A percentile compares a stretch with the other conserved stretches of the same genome.
phyloP scores from a whole-genome alignment of 2,797 vertebrate species.

The Tragelaphus oryx region DNA sequence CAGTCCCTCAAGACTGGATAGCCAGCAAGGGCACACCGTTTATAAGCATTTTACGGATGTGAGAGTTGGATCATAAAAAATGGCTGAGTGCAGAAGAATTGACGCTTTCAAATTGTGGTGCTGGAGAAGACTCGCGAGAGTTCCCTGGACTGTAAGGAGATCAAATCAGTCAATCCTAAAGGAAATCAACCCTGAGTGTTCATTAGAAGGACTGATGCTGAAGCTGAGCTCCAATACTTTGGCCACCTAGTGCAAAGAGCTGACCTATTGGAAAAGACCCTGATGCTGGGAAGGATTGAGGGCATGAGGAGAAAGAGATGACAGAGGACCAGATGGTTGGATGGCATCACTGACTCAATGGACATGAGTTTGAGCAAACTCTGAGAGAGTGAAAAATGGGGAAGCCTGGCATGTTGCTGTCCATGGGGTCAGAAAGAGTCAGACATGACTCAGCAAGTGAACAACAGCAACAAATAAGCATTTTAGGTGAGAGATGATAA shows the following conservation, averaged over 20 bases:
- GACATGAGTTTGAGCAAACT: neutral
- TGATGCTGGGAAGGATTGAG: neutral
- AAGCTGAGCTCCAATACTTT: neutral
- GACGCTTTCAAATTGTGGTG: neutral
- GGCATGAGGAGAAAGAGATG: neutral
- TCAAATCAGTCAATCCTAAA: neutral
- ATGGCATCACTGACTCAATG: neutral
- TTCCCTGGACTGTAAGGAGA: neutral
- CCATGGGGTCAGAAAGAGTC: neutral
- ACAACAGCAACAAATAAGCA: neutral
- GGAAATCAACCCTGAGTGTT: neutral
- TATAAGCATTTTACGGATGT: neutral
- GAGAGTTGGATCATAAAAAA: neutral
- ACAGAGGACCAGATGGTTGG: neutral
- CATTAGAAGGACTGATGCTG: neutral
- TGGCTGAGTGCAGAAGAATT: neutral
- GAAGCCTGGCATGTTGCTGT: neutral
- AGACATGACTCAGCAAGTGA: neutral
- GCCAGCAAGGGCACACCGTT: neutral
- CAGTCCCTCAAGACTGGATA: neutral
- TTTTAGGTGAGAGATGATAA: constrained; percentile 45
- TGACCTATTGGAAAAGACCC: neutral
- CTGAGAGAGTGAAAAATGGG: neutral
- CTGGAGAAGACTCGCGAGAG: neutral
- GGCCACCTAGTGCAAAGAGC: neutral